Percentiles rank a stretch among this genome's conserved stretches.
Conservation (phyloP, 2,113 vertebrate genomes). For the Rutilus rutilus region DNA sequence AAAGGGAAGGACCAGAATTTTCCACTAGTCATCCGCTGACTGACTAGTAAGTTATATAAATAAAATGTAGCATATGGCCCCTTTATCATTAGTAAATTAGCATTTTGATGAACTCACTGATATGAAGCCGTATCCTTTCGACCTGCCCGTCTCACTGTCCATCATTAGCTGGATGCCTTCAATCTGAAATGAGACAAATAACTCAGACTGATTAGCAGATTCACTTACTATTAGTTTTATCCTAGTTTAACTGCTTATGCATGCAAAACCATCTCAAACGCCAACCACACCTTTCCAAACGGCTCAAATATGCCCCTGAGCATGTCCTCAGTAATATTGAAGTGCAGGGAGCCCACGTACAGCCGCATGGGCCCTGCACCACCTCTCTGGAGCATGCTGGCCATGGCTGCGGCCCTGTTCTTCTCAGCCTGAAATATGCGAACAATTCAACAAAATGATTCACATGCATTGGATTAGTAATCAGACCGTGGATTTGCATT, state of each 20-base stretch:
- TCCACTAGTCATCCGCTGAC: background rate
- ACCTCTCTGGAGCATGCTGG: conserved; percentile 95
- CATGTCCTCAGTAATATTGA: conserved; percentile 99
- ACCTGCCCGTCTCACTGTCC: conserved; percentile 97
- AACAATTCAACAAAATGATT: background rate
- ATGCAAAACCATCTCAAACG: background rate
- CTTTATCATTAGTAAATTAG: background rate
- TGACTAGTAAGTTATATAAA: background rate
- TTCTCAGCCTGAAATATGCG: conserved; percentile 89
- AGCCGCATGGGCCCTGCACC: conserved; percentile 96
- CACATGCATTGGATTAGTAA: background rate
- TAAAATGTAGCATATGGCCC: background rate
- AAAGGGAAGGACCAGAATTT: background rate
- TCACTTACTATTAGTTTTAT: background rate
- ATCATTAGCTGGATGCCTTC: conserved; percentile 99
- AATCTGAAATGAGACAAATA: conserved; percentile 77
- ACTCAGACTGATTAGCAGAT: background rate
- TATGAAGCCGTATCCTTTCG: conserved; percentile 99
- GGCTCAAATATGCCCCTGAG: conserved; percentile 98
- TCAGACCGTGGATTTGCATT: no score
- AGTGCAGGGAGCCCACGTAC: conserved; percentile 96
- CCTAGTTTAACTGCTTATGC: background rate
- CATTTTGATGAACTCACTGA: conserved; percentile 79
- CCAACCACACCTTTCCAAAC: conserved; percentile 86
- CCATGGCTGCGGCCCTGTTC: conserved; percentile 93